Evolutionary conservation across 2,797 vertebrate species (phyloP).

Genomic region (Alectoris magna): DNA sequence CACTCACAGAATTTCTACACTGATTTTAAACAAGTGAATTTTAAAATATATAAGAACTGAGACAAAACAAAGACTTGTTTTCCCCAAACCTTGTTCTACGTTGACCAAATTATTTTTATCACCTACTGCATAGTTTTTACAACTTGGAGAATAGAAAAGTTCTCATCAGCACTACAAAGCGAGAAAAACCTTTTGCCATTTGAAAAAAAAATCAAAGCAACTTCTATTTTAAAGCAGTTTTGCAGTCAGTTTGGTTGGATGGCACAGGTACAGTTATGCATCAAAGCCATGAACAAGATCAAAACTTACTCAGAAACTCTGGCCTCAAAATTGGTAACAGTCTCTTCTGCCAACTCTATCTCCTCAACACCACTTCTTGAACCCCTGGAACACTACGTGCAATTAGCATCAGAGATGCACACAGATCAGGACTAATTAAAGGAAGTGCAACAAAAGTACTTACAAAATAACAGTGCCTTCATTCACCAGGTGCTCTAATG

Average conservation of each 20-base stretch:
- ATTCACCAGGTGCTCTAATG: constrained; percentile 73
- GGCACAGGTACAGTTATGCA: not conserved
- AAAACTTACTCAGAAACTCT: constrained; percentile 79
- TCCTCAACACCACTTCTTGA: not conserved
- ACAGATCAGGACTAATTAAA: not conserved
- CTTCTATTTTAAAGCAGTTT: not conserved
- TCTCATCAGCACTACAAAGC: not conserved
- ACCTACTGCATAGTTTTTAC: not conserved
- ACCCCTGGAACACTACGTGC: constrained; percentile 53
- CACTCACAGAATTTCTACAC: not conserved
- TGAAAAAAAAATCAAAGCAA: not conserved
- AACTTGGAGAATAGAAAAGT: not conserved
- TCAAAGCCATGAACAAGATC: not conserved
- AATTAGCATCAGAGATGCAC: not conserved
- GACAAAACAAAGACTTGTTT: not conserved
- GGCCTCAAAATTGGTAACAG: constrained; percentile 73
- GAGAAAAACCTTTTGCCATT: not conserved
- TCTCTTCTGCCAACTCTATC: constrained; percentile 63
- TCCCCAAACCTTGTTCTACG: not conserved
- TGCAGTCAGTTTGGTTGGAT: not conserved
- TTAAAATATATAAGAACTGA: not conserved
- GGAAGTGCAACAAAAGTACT: constrained; percentile 23
- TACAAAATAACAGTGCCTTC: constrained; percentile 58
- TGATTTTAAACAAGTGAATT: not conserved
- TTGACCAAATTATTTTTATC: not conserved